Conservation (phyloP, 2,113 vertebrate genomes). For the Girardinichthys multiradiatus region DNA sequence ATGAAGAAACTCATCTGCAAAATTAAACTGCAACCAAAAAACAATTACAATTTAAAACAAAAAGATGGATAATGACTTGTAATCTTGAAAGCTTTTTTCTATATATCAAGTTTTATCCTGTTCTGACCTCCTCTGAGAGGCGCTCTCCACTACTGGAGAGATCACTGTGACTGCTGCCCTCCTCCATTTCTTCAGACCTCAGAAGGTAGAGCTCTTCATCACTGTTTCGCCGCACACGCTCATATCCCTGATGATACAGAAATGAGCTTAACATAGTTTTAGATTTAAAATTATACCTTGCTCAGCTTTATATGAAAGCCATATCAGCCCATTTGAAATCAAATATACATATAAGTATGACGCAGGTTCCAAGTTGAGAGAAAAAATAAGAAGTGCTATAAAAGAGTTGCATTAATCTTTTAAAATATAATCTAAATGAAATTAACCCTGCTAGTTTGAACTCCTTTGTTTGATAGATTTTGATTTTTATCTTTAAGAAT, state of each 20-base stretch:
- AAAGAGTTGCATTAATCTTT: neutral
- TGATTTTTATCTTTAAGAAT: neutral
- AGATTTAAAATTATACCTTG: neutral
- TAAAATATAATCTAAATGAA: neutral
- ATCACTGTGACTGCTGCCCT: conserved; percentile 81
- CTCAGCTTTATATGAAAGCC: neutral
- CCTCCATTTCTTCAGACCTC: conserved; percentile 87
- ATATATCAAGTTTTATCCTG: neutral
- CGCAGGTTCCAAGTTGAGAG: neutral
- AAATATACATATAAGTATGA: neutral
- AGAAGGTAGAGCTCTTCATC: conserved; percentile 91
- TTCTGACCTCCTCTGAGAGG: conserved; percentile 83
- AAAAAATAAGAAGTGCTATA: neutral
- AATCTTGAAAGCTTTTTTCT: neutral
- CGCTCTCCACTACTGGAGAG: conserved; percentile 77
- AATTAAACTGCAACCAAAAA: conserved; percentile 81
- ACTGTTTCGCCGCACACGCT: conserved; percentile 88
- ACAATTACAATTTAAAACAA: neutral
- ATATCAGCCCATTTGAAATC: neutral
- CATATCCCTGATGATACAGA: conserved; percentile 83
- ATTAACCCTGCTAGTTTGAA: neutral
- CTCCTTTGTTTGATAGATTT: neutral
- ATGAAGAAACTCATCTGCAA: conserved; percentile 89
- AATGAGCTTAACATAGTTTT: neutral
- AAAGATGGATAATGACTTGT: neutral